A percentile compares a stretch with the other conserved stretches of the same genome.
phyloP scores from a whole-genome alignment of 2,888 invertebrate genomes.

The Xanthia togata region DNA sequence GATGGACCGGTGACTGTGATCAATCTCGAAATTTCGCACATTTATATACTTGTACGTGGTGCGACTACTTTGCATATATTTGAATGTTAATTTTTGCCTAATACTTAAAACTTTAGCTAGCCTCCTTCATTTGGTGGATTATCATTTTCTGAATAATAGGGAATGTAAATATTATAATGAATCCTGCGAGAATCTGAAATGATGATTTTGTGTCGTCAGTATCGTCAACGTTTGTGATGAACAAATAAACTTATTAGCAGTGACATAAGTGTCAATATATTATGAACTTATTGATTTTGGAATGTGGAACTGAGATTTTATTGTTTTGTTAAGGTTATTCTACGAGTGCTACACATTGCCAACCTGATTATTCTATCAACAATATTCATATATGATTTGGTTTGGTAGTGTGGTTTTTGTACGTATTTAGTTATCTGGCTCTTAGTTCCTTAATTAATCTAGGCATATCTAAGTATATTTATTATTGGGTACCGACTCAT shows the following conservation, averaged over 20 bases:
- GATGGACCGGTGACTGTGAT: slow-evolving; percentile 76
- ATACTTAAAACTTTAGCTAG: slow-evolving; percentile 46
- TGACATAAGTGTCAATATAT: slow-evolving; percentile 19
- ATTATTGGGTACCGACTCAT: neutral
- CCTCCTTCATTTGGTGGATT: slow-evolving; percentile 37
- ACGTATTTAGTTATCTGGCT: neutral
- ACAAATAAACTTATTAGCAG: slow-evolving; percentile 1
- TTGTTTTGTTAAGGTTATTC: slow-evolving; percentile 27
- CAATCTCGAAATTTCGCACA: slow-evolving; percentile 66
- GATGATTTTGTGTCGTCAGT: neutral
- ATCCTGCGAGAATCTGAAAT: slow-evolving; percentile 34
- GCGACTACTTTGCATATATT: slow-evolving; percentile 76
- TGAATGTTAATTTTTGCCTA: slow-evolving; percentile 60
- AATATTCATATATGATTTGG: neutral
- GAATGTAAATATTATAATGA: slow-evolving; percentile 59
- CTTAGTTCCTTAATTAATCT: neutral
- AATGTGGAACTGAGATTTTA: slow-evolving; percentile 23
- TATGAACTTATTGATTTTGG: slow-evolving; percentile 3
- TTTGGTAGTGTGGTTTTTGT: neutral
- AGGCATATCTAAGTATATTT: neutral
- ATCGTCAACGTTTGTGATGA: slow-evolving; percentile 2
- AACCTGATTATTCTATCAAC: neutral
- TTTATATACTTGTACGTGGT: slow-evolving; percentile 74
- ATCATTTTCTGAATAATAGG: slow-evolving; percentile 33
- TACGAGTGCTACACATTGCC: neutral